phyloP scores from a whole-genome alignment of 2,888 invertebrate species.

The Cerastis rubricosa region DNA sequence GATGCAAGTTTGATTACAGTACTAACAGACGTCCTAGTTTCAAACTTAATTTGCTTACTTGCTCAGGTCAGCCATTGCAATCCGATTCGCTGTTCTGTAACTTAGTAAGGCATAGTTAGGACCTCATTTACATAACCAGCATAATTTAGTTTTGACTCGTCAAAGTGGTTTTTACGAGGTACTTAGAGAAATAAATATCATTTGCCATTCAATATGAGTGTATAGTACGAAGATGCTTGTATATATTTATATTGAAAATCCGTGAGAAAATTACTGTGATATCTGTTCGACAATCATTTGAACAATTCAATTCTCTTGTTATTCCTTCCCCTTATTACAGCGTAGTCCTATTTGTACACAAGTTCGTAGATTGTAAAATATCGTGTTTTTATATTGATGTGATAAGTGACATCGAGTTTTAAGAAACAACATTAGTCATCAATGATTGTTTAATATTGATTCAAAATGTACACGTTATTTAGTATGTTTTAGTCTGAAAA shows the following conservation, averaged over 20 bases:
- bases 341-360: not conserved
- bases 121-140: not conserved
- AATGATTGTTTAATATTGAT: not conserved
- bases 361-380: not conserved
- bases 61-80: slow-evolving; percentile 2
- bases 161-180: not conserved
- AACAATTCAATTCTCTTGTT: slow-evolving; percentile 13
- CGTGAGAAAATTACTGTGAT: slow-evolving; percentile 3
- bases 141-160: not conserved
- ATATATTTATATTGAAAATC: not conserved
- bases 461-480: not conserved
- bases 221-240: not conserved
- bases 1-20: slow-evolving; percentile 7
- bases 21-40: slow-evolving; percentile 9
- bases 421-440: not conserved
- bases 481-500: not conserved
- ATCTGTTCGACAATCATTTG: not conserved
- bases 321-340: slow-evolving; percentile 11
- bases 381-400: slow-evolving; percentile 1
- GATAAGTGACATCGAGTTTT: not conserved
- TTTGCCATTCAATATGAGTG: not conserved
- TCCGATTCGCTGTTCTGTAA: not conserved
- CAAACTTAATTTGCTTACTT: slow-evolving; percentile 37
- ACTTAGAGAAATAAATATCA: not conserved
- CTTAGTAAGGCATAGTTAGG: not conserved